A percentile compares a stretch with the other conserved stretches of the same genome.
Conservation (phyloP, 2,113 vertebrate species). For the Anarhynchus alexandrinus region DNA sequence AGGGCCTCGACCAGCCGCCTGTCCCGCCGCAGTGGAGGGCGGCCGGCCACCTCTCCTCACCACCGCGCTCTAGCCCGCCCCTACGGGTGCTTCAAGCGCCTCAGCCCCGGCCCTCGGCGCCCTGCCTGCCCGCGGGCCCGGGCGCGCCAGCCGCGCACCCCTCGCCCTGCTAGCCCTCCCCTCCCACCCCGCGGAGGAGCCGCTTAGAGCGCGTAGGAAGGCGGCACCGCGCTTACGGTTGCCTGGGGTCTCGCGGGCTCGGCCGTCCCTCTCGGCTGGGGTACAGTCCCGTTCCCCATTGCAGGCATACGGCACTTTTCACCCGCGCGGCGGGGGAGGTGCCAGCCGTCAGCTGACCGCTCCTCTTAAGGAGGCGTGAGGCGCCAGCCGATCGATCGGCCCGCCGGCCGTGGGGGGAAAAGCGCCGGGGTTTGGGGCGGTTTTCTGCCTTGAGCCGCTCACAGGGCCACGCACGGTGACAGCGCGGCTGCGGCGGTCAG, state of each 20-base stretch:
- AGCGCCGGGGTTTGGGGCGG: accelerated
- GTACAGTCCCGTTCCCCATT: background rate
- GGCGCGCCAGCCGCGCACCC: no score
- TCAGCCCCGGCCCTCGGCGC: background rate
- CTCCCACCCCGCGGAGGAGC: background rate
- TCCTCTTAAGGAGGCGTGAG: background rate
- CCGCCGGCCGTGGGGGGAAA: accelerated
- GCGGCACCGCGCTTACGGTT: background rate
- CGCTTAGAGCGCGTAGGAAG: background rate
- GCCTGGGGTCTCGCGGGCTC: background rate
- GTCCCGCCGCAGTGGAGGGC: no score
- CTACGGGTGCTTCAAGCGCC: background rate
- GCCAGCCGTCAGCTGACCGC: background rate
- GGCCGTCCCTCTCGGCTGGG: background rate
- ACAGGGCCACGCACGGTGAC: accelerated
- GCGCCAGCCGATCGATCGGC: no score
- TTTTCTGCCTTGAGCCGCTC: no score
- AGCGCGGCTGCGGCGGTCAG: background rate
- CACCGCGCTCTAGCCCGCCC: background rate
- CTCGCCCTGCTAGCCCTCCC: background rate
- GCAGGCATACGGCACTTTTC: background rate
- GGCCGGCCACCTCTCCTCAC: no score
- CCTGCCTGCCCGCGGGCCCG: background rate
- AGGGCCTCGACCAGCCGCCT: background rate
- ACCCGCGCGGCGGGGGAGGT: background rate